Evolutionary conservation across 2,797 vertebrate species (phyloP).

Genomic region (Glyptemys insculpta): DNA sequence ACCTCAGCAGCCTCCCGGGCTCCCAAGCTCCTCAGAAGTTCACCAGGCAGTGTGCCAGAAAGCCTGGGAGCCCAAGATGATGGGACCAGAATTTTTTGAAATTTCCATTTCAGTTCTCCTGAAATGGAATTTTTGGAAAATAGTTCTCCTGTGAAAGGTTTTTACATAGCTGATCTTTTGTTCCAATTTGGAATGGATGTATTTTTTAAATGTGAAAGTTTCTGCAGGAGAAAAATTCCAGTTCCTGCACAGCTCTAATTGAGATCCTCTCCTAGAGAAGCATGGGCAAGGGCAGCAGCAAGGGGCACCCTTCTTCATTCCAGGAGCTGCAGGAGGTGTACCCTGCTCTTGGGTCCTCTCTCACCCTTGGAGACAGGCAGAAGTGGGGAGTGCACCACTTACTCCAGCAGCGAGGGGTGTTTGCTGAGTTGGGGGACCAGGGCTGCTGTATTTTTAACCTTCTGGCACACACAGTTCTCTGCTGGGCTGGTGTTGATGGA

Average conservation of each 20-base stretch:
- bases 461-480: neutral
- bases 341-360: neutral
- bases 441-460: neutral
- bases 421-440: neutral
- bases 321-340: neutral
- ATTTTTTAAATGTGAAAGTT: constrained; percentile 1
- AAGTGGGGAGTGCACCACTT: neutral
- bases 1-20: neutral
- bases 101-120: neutral
- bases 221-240: neutral
- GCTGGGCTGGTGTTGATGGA: neutral
- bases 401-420: neutral
- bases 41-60: neutral
- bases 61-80: neutral
- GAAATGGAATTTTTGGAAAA: neutral
- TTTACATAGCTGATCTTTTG: neutral
- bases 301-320: neutral
- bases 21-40: constrained; percentile 22
- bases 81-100: neutral
- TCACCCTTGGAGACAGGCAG: neutral
- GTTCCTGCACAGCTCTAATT: neutral
- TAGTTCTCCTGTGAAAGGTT: neutral
- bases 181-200: neutral
- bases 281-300: neutral
- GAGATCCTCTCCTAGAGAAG: neutral